These are phyloP conservation scores for Gouania willdenowi DNA, from an alignment of 2,797 vertebrate species.

Conservation along the genomic window DNA sequence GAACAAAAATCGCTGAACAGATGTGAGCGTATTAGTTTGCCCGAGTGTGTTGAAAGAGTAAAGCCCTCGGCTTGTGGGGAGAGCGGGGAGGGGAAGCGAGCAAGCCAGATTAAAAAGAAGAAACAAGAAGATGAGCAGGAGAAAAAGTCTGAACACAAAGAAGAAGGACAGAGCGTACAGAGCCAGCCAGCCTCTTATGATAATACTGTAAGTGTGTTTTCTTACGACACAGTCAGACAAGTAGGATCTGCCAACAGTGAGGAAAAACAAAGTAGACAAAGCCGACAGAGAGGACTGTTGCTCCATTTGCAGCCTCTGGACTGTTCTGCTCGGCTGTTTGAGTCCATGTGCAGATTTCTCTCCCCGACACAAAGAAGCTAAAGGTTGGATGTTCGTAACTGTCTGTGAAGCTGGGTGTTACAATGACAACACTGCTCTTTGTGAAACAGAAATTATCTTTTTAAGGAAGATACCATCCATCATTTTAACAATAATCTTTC, in stretches of 20 bases:
- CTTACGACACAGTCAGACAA: slow-evolving; percentile 41
- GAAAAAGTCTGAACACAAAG: slow-evolving; percentile 1
- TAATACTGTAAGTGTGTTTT: slow-evolving; percentile 9
- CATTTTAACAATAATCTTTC: too few relatives aligned
- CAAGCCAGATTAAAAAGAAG: slow-evolving; percentile 9
- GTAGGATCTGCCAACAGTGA: slow-evolving; percentile 20
- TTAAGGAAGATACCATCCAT: too few relatives aligned
- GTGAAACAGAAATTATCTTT: too few relatives aligned
- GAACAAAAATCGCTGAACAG: slow-evolving; percentile 26
- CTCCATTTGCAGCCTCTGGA: slow-evolving; percentile 26
- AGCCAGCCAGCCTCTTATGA: slow-evolving; percentile 13
- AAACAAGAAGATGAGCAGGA: slow-evolving; percentile 5
- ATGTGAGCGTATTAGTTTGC: slow-evolving; percentile 15
- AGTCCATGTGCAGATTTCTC: slow-evolving; percentile 31
- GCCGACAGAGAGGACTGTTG: slow-evolving; percentile 13
- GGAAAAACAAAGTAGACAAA: slow-evolving; percentile 10
- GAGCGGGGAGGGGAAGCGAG: background rate
- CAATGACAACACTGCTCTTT: too few relatives aligned
- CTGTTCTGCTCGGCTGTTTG: slow-evolving; percentile 17
- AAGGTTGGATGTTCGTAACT: slow-evolving; percentile 6
- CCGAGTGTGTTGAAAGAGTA: slow-evolving; percentile 49
- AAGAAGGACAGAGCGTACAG: slow-evolving; percentile 5
- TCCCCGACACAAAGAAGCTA: slow-evolving; percentile 8
- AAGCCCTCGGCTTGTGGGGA: background rate
- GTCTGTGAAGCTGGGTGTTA: background rate